A percentile compares a stretch with the other conserved stretches of the same genome.
These are phyloP conservation scores for Capreolus pygargus DNA, from an alignment of 2,113 vertebrate genomes.

Conservation along the genomic window DNA sequence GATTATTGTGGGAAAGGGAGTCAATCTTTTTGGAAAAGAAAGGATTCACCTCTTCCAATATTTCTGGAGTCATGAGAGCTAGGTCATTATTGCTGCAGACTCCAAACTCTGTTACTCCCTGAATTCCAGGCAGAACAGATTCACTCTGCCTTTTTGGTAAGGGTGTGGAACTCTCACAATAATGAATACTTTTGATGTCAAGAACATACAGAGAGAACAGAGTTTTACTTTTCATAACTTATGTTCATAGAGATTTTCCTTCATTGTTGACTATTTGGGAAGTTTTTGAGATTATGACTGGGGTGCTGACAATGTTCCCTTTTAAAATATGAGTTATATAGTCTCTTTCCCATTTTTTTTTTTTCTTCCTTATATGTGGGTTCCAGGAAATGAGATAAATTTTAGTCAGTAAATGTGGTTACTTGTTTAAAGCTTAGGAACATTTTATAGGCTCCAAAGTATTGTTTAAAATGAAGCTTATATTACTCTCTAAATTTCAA, in stretches of 20 bases:
- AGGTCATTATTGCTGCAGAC: neutral
- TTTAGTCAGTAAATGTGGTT: neutral
- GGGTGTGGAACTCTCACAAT: neutral
- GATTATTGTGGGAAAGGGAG: neutral
- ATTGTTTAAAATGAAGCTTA: neutral
- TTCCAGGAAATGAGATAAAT: neutral
- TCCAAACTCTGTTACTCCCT: neutral
- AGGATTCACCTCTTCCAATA: neutral
- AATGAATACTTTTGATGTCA: neutral
- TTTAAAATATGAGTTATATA: neutral
- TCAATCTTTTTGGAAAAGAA: neutral
- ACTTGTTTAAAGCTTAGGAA: neutral
- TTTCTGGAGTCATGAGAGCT: neutral
- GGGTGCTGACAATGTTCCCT: neutral
- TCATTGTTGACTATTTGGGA: neutral
- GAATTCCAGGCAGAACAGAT: neutral
- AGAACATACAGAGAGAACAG: neutral
- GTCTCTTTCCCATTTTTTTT: neutral
- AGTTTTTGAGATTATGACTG: neutral
- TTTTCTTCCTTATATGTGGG: neutral
- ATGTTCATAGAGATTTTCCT: constrained; percentile 21
- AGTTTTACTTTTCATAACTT: neutral
- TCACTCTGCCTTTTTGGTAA: neutral
- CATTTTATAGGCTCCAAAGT: neutral
- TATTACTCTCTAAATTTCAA: constrained; percentile 29